Evolutionary conservation across 2,797 vertebrate species (phyloP), one percentile per base, ranked within the genome.

Genomic region (Lepus oiostolus): DNA sequence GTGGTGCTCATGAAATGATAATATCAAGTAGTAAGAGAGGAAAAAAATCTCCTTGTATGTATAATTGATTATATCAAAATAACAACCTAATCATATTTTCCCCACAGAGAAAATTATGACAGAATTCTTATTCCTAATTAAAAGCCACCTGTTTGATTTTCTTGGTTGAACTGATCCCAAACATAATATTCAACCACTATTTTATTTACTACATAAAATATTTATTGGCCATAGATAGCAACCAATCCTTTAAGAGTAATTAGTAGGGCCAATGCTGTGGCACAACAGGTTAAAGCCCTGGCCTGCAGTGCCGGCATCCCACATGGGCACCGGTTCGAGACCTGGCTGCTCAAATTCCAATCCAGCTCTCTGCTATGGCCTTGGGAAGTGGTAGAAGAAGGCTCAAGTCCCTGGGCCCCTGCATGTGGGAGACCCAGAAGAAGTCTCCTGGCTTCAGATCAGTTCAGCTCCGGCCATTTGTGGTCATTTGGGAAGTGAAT

Each of bases 61-160:
- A 67, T 80, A 91, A 79, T n/a, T 76, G n/a, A 35, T 72, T 81
- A 91, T 47, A 68, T n/a, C 32, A 91, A 94, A 85, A 71, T 80
- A 91, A 88, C 12, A 96, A 87, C 38, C 26, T 71, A 89, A 79
- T 75, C 16, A 85, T 17, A 76, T 54, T 82, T 83, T 82, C 67
- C 72, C 54, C 26, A 2, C 30, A 62, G 28, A 52, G 93, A 89
- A 96, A 93, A 90, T 32, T 67, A 71, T 85, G 21, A 87, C 62
- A 94, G 35, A 95, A 89, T 80, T 77, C 42, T 4, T 14, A 94
- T 85, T 95, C 22, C 84, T 87, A 93, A 92, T 35, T 91, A 87
- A 87, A 89, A 74, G 26, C 13, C 35, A 79, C 58, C 9, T 52
- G 28, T n/a, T 14, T 67, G 65, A 4, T 89, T 71, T 30, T 70